Evolutionary conservation across 2,888 invertebrate species (phyloP), one percentile per base, ranked within the genome.

Genomic region (Peribatodes rhomboidaria): DNA sequence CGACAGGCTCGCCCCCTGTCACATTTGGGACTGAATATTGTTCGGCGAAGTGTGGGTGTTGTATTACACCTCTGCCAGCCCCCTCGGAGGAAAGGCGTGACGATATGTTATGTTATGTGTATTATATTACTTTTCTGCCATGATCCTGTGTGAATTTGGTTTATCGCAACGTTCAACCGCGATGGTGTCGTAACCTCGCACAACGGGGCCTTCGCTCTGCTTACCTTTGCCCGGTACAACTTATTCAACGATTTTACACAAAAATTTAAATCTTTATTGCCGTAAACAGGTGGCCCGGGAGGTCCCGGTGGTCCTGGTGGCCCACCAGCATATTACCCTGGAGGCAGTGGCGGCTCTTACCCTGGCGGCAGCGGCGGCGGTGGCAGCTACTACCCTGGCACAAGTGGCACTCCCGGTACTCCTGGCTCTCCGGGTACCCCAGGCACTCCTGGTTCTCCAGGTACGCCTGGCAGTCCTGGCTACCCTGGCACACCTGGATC

Each of bases 361-460:
- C 65, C 68, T 2, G 63, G 68, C 35, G 65, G 73, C 7, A 67
- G 73, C 0, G 76, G 77, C 8, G 31, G 31, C 7, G 61, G 47
- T 16, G 65, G 62, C 31, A 31, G 68, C 6, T 50, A 56, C 39
- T 67, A 66, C 20, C 74, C 78, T 16, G 74, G 76, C 11, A 56
- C 66, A 33, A 76, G 73, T 49, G 78, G 78, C 13, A 63, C 62
- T 13, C 79, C 81, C 11, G 85, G 73, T 64, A 76, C 92, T 86
- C 68, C 77, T 6, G 78, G 76, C 2, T 59, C 77, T 0, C 67
- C 63, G 64, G 77, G 44, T 70, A 18, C 31, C 11, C 80, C 81
- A 2, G 74, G 75, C 0, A 62, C 76, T 7, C 77, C 80, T 41
- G 78, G 81, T 11, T 52, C 47, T 1, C 63, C 70, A 2, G 70